Evolutionary conservation across 2,888 invertebrate genomes (phyloP), one percentile per base, ranked within the genome.

Genomic region (Apamea monoglypha): DNA sequence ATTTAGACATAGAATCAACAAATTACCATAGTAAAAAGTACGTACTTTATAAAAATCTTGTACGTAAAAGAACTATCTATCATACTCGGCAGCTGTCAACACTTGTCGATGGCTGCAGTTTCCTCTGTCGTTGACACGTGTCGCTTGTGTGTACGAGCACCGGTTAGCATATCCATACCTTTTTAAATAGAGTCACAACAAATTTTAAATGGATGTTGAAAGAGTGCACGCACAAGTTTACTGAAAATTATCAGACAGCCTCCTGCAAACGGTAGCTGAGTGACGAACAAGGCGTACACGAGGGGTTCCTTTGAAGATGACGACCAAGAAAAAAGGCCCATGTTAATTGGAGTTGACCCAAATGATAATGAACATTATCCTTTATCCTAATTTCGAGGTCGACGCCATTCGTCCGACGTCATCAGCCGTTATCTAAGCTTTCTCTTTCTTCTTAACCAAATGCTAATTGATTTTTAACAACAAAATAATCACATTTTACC

Each of bases 341-440:
- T 6, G 8, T 66, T 59, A 50, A 80, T 82, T 75, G 56, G 12
- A 56, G 21, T 75, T 50, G 14, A 75, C 82, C 40, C 32, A 50
- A 76, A 76, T 67, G 2, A 64, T 69, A 77, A 77, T 50, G 36
- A 68, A 47, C 36, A 63, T 64, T 64, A 29, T 29, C 47, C 40
- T 53, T 56, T 25, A 63, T 12, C 2, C n/a, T n/a, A 47, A 77
- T 56, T 63, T 68, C 10, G 3, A 36, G n/a, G 16, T 82, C 18
- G 40, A 56, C 25, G 21, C 53, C 5, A 50, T 67, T 59, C 3
- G 18, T 67, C 21, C 61, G 71, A 78, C 64, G 83, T 59, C 47
- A 10, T 63, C 53, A 69, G 2, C 14, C 16, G 1, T 32, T 70
- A 69, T 61, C 47, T 32, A 8, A 56, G 29, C 25, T 56, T 47